phyloP scores from a whole-genome alignment of 2,888 invertebrate species.

The Elegia similella region DNA sequence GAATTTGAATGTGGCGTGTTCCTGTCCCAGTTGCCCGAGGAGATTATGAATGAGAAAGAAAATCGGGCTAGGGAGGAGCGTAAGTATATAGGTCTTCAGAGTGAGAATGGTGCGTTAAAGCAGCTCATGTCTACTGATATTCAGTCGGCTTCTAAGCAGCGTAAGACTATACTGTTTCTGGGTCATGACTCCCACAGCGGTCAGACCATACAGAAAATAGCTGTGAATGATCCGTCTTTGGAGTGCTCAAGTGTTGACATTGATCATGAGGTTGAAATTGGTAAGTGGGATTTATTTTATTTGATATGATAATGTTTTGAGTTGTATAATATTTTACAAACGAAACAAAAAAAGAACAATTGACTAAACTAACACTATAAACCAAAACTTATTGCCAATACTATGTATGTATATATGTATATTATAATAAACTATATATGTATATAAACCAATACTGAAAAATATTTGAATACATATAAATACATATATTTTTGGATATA shows the following conservation, averaged over 20 bases:
- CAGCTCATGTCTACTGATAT: conserved; percentile 67
- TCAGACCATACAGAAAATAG: conserved; percentile 69
- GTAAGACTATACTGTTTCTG: conserved; percentile 64
- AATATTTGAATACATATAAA: too few species aligned
- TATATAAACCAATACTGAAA: too few species aligned
- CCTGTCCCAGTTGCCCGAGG: conserved; percentile 56
- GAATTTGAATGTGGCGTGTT: conserved; percentile 62
- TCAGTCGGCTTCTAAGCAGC: conserved; percentile 56
- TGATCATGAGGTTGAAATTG: conserved; percentile 44
- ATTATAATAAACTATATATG: too few species aligned
- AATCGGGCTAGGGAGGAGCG: conserved; percentile 43
- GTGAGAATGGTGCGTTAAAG: conserved; percentile 59
- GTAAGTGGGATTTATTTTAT: conserved; percentile 37
- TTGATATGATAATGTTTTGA: neutral
- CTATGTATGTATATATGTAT: too few species aligned
- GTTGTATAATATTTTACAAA: too few species aligned
- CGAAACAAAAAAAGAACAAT: too few species aligned
- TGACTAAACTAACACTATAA: too few species aligned
- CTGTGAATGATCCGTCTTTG: conserved; percentile 54
- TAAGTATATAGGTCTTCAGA: conserved; percentile 44
- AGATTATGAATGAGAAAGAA: conserved; percentile 56
- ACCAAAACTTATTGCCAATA: too few species aligned
- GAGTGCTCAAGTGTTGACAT: conserved; percentile 43
- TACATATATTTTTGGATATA: too few species aligned
- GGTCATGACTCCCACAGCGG: conserved; percentile 59